Base-by-base conservation (phyloP, 2,797 vertebrate species). In the Eutrigla gurnardus region DNA sequence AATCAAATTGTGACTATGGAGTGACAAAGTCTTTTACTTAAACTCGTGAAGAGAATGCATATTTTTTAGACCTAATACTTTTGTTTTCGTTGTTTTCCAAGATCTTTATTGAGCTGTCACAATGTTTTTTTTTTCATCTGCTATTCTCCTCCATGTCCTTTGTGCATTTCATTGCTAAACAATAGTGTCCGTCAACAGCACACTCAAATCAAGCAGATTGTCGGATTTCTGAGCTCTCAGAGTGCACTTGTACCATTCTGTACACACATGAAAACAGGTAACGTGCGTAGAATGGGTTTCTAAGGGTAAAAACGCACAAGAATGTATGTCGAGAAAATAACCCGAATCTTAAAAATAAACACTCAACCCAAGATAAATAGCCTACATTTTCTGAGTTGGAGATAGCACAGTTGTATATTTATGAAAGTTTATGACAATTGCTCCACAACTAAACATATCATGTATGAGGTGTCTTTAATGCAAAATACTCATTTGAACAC, bases 401-500 rank as follows among this genome's bases (percentile, higher is more conserved):
- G 68, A 62, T 5, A 37, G 5, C 0, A 0, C 35, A 25, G 25
- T 25, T 25, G 1, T 25, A 25, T 25, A 25, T 25, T 25, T 25
- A 25, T 33, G 60, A 42, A 35, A 4, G 1, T 77, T 65, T 54
- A n/a, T 10, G 17, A 49, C 3, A 43, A 47, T 57, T 49, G 6
- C 15, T 10, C 15, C 40, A 25, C 5, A 40, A 55, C 14, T 39
- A 52, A 49, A 52, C 11, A 59, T 54, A 47, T 46, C 6, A 42
- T 17, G 0, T 33, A 8, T 3, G 3, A 46, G 33, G 2, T 70
- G 46, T 68, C 45, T 46, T 58, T 53, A 10, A 18, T 32, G 5
- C 25, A 43, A 67, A 80, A 61, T 15, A 4, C 36, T 65, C 0
- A 60, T 73, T 65, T 17, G 58, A 66, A 81, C 10, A 0, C 39